phyloP scores from a whole-genome alignment of 2,888 invertebrate genomes.

The Aphidoletes aphidimyza region DNA sequence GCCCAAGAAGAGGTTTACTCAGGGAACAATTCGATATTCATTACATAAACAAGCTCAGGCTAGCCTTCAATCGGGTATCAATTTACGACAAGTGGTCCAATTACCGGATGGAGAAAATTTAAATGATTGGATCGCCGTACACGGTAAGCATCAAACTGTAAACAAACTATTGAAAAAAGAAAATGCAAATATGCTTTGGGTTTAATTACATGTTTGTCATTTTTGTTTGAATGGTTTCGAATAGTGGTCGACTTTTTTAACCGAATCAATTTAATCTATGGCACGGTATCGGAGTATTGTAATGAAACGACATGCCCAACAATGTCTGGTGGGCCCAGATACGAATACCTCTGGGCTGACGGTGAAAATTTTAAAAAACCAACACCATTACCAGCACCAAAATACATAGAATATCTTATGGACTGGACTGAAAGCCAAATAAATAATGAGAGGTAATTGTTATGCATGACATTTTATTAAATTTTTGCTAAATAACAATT shows the following conservation, averaged over 20 bases:
- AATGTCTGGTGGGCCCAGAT: conserved; percentile 89
- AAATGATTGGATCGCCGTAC: conserved; percentile 93
- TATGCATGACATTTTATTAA: not conserved
- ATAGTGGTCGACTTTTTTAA: conserved; percentile 94
- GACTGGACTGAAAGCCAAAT: conserved; percentile 93
- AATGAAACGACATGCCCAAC: conserved; percentile 85
- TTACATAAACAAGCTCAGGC: conserved; percentile 92
- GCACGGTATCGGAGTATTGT: conserved; percentile 87
- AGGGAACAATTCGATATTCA: conserved; percentile 86
- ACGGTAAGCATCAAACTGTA: conserved; percentile 72
- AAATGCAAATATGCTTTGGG: not conserved
- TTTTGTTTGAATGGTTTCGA: conserved; percentile 60
- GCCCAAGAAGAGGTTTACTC: conserved; percentile 87
- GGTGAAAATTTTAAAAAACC: conserved; percentile 82
- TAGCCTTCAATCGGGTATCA: conserved; percentile 88
- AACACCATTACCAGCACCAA: conserved; percentile 82
- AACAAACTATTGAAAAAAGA: not conserved
- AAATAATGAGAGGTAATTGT: conserved; percentile 75
- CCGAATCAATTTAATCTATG: conserved; percentile 91
- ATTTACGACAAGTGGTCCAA: conserved; percentile 82
- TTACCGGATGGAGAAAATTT: conserved; percentile 85
- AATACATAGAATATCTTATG: conserved; percentile 85
- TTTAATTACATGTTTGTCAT: not conserved
- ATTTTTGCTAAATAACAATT: not conserved
- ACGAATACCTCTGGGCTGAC: conserved; percentile 93